Evolutionary conservation across 1,140 invertebrate species (phyloP), one percentile per base, ranked within the genome.

Genomic region (Drosophila lowei): DNA sequence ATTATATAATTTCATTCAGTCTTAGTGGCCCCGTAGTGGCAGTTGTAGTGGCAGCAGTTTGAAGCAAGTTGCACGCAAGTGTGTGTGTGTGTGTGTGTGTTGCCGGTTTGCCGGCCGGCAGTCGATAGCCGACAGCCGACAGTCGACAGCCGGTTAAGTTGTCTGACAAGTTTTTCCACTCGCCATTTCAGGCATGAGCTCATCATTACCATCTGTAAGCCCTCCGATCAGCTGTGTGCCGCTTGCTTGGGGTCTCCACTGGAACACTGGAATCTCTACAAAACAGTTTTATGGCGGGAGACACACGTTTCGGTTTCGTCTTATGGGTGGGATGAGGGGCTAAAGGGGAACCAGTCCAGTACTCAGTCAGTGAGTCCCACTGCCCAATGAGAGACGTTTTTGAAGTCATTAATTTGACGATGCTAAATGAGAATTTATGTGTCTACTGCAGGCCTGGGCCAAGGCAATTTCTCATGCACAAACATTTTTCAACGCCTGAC

Each of bases 391-490:
- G 53, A 38, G 30, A 30, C 54, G 23, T 42, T 79, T 85, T 78
- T 78, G 60, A 64, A 83, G 81, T 83, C 81, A 86, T 86, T 86
- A 86, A 86, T 86, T 88, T 86, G 81, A 78, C 78, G 83, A 72
- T 79, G 83, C 63, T 88, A 86, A 86, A 86, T 86, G 83, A 75
- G 81, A 86, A 86, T 86, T 86, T 88, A 86, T 86, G 83, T 75
- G 81, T 88, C 81, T 88, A 59, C 60, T 81, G 81, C 81, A 86
- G 64, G 57, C 57, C 57, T 64, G 55, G 72, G 58, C 44, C 62
- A 56, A 84, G 18, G 64, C 65, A 67, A 80, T 86, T 81, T 80
- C 73, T 79, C 81, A 81, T 79, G 77, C 68, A 73, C 74, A 81
- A 85, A 85, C 81, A 85, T 85, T 85, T 86, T 73, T 85, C 81